A percentile compares a stretch with the other conserved stretches of the same genome.
phyloP scores from a whole-genome alignment of 2,113 vertebrate species.

The Erythrocercus mccallii region DNA sequence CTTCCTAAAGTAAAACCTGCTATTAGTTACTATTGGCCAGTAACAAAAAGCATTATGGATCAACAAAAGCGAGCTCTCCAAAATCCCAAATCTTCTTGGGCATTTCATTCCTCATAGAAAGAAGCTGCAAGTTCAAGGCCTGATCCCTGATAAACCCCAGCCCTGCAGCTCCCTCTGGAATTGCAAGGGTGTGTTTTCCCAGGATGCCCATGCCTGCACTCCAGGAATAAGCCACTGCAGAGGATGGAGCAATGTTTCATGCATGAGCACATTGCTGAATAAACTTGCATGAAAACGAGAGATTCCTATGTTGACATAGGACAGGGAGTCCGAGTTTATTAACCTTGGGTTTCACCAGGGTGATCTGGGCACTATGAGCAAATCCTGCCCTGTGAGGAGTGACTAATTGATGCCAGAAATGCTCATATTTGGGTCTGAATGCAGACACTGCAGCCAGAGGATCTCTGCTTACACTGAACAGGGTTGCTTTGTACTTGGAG shows the following conservation, averaged over 20 bases:
- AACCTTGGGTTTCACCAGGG: background rate
- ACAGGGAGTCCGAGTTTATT: background rate
- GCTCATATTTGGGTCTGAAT: background rate
- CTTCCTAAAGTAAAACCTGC: conserved; percentile 19
- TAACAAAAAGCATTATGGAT: background rate
- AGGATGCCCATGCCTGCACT: background rate
- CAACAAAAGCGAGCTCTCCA: background rate
- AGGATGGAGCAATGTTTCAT: background rate
- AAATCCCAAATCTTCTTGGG: background rate
- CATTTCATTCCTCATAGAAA: background rate
- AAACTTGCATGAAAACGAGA: background rate
- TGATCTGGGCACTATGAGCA: background rate
- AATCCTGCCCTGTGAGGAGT: background rate
- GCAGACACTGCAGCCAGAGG: background rate
- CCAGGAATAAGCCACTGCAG: background rate
- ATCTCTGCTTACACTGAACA: background rate
- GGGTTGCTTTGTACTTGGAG: background rate
- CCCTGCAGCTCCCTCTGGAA: background rate
- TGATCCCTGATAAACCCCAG: background rate
- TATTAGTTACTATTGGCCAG: background rate
- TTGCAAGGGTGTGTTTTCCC: background rate
- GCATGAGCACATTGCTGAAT: background rate
- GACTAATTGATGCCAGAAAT: background rate
- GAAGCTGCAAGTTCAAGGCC: background rate
- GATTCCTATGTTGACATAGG: background rate